A percentile compares a stretch with the other conserved stretches of the same genome.
These are phyloP conservation scores for Caenorhabditis imperialis DNA, from an alignment of 2,888 invertebrate species.

Conservation along the genomic window DNA sequence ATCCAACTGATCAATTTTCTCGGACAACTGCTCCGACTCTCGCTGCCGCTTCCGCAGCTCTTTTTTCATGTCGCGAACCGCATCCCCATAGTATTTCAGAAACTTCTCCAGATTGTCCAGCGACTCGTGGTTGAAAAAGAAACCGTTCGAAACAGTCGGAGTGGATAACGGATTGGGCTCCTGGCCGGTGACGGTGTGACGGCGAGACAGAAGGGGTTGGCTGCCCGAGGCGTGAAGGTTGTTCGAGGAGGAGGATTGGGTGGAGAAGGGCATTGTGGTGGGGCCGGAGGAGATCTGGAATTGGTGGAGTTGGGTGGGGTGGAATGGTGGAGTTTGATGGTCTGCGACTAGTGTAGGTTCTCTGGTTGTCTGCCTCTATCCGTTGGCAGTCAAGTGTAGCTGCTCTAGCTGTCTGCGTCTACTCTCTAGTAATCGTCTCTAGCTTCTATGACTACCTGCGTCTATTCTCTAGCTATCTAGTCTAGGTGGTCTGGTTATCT, in stretches of 20 bases:
- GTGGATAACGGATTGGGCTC: constrained; percentile 20
- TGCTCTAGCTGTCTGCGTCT: too few relatives aligned
- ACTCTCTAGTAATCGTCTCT: too few relatives aligned
- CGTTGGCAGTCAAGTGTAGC: too few relatives aligned
- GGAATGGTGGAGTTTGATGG: too few relatives aligned
- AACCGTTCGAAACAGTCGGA: constrained; percentile 29
- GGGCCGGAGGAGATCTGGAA: constrained; percentile 38
- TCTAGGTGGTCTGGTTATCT: too few relatives aligned
- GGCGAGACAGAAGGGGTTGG: constrained; percentile 31
- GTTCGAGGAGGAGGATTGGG: constrained; percentile 3
- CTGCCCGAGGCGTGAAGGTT: constrained; percentile 10
- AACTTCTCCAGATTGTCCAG: constrained; percentile 74
- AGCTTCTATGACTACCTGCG: too few relatives aligned
- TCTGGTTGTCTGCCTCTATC: too few relatives aligned
- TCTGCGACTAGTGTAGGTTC: too few relatives aligned
- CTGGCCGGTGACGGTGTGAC: constrained; percentile 57
- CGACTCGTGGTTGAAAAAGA: constrained; percentile 72
- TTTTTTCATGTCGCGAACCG: constrained; percentile 68
- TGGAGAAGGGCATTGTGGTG: constrained; percentile 6
- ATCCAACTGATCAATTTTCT: constrained; percentile 72
- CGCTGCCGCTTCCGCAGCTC: constrained; percentile 71
- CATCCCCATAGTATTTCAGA: constrained; percentile 74
- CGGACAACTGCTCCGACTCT: constrained; percentile 64
- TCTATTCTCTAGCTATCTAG: too few relatives aligned
- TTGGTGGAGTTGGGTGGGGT: too few relatives aligned